Evolutionary conservation across 2,797 vertebrate genomes (phyloP), one percentile per base, ranked within the genome.

Genomic region (Trachops cirrhosus): DNA sequence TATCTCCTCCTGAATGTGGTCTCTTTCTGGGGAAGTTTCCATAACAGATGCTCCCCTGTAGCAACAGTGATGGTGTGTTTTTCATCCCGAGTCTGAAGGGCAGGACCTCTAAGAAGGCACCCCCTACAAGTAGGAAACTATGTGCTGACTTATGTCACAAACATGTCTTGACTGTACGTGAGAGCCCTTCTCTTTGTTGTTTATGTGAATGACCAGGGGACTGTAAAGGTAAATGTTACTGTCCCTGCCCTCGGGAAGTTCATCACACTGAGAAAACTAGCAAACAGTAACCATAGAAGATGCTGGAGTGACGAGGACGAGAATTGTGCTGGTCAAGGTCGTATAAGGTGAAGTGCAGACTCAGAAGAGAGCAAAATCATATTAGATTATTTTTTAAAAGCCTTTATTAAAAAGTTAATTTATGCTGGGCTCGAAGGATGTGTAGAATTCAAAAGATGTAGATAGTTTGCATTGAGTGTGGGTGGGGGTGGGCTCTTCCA

Each of bases 1-100:
- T 52, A 24, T 44, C 64, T 82, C 11, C 21, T 67, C 46, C 9
- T 88, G 48, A 71, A 29, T 37, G 32, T 26, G 68, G 29, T 9
- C 8, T 32, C 26, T 54, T 89, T 91, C 67, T 32, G 52, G 74
- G 78, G 87, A 85, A 34, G 24, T 68, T 96, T 87, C 41, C 57
- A 57, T 77, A 85, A 54, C 48, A 85, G 39, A 39, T 9, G 7
- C n/a, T 93, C 29, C 44, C 50, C 22, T 7, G 29, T 34, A 67
- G 34, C 39, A 95, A 62, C 41, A 44, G 52, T 39, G 80, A 80
- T 73, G 22, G 44, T 64, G 6, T 64, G 6, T 62, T 91, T 86
- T 41, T 86, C 52, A 22, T 93, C 54, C 70, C 29, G 39, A 29
- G 26, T 15, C 44, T 93, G 88, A 70, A 73, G 19, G 34, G 82